These are phyloP conservation scores for Malthinus seriepunctatus DNA, from an alignment of 2,888 invertebrate genomes.

Conservation along the genomic window DNA sequence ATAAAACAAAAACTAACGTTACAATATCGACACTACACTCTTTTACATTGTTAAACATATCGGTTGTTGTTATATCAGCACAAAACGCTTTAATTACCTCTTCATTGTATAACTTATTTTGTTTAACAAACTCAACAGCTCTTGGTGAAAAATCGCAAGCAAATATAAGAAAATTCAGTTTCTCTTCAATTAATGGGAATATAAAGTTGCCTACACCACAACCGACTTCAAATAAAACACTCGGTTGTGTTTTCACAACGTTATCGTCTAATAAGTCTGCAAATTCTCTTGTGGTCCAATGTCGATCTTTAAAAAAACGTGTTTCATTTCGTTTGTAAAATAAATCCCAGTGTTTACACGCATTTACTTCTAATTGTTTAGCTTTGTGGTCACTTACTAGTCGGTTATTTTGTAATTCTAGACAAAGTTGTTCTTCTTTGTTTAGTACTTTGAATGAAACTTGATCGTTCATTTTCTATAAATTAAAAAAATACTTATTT, in stretches of 20 bases:
- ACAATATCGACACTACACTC: constrained; percentile 71
- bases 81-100: constrained; percentile 76
- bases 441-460: constrained; percentile 59
- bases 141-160: constrained; percentile 93
- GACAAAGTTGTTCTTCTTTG: constrained; percentile 62
- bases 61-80: constrained; percentile 77
- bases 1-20: constrained; percentile 93
- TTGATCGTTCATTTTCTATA: constrained; percentile 38
- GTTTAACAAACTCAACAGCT: constrained; percentile 84
- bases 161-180: constrained; percentile 71
- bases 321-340: constrained; percentile 95
- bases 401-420: constrained; percentile 71
- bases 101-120: constrained; percentile 67
- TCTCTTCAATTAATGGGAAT: constrained; percentile 85
- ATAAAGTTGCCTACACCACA: constrained; percentile 98
- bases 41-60: constrained; percentile 62
- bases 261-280: constrained; percentile 69
- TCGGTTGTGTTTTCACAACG: constrained; percentile 50
- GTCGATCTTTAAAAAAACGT: constrained; percentile 92
- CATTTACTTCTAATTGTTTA: constrained; percentile 76
- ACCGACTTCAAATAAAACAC: constrained; percentile 78
- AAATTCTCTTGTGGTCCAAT: constrained; percentile 97
- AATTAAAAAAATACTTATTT: too few species aligned
- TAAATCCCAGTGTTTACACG: constrained; percentile 91
- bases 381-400: constrained; percentile 76